Percentiles rank a stretch among this genome's conserved stretches.
Conservation (phyloP, 2,797 vertebrate genomes). For the Borostomias antarcticus region DNA sequence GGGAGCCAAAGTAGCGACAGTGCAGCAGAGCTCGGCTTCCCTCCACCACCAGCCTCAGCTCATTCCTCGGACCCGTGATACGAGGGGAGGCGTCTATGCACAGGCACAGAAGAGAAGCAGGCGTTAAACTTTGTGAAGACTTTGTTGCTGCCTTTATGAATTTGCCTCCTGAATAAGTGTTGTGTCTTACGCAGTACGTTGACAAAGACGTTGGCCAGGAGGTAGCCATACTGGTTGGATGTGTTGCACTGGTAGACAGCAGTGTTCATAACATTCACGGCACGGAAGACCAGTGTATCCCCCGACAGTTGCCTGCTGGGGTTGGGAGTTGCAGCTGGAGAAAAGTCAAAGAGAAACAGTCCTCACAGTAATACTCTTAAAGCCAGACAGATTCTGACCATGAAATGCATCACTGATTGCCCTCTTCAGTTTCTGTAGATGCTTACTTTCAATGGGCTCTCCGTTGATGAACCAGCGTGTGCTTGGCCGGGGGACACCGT, state of each 20-base stretch:
- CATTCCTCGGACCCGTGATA: slow-evolving; percentile 83
- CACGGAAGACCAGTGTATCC: slow-evolving; percentile 85
- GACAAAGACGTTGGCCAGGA: slow-evolving; percentile 94
- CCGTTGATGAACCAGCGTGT: slow-evolving; percentile 94
- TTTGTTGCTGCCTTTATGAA: neutral
- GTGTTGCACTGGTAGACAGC: slow-evolving; percentile 97
- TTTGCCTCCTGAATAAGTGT: neutral
- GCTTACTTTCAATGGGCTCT: slow-evolving; percentile 87
- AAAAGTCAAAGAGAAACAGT: slow-evolving; percentile 18
- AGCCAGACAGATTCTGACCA: neutral
- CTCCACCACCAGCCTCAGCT: slow-evolving; percentile 85
- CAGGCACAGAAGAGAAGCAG: neutral
- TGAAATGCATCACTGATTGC: too few relatives aligned
- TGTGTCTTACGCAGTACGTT: slow-evolving; percentile 86
- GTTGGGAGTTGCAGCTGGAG: slow-evolving; percentile 79
- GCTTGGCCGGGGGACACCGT: slow-evolving; percentile 89
- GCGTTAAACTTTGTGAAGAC: neutral
- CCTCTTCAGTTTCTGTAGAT: neutral
- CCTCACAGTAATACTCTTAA: neutral
- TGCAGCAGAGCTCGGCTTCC: slow-evolving; percentile 84
- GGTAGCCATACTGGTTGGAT: slow-evolving; percentile 92
- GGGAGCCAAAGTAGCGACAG: slow-evolving; percentile 94
- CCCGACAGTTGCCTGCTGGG: slow-evolving; percentile 88
- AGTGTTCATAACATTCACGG: slow-evolving; percentile 86
- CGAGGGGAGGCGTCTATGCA: slow-evolving; percentile 85